A percentile compares a stretch with the other conserved stretches of the same genome.
phyloP scores from a whole-genome alignment of 2,888 invertebrate genomes.

The Dryobota labecula region DNA sequence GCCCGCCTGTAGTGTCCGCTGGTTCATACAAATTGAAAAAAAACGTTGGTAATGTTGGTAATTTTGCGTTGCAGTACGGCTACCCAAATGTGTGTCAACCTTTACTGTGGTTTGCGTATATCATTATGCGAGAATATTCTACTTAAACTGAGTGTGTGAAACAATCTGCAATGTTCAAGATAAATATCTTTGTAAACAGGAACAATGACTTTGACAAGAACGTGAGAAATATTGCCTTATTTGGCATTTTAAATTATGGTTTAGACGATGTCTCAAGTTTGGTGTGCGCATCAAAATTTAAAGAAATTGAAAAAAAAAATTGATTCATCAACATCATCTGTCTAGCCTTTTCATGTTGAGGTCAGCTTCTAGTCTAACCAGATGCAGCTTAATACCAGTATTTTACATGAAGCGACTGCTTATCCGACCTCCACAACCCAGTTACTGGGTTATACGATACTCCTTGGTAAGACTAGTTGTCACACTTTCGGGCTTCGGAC shows the following conservation, averaged over 20 bases:
- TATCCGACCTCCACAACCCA: too few species aligned
- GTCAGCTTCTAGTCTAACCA: too few species aligned
- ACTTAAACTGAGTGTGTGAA: neutral
- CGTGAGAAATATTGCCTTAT: slow-evolving; percentile 11
- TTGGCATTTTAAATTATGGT: neutral
- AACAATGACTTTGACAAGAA: slow-evolving; percentile 22
- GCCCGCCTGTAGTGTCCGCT: neutral
- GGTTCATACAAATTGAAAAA: neutral
- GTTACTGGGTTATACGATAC: too few species aligned
- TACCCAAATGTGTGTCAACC: neutral
- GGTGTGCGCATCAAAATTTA: too few species aligned
- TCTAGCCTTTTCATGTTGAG: too few species aligned
- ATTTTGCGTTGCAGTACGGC: neutral
- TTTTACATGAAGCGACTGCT: too few species aligned
- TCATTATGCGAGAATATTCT: neutral
- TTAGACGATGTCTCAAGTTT: neutral
- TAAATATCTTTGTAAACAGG: neutral
- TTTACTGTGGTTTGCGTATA: neutral
- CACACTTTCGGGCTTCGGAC: too few species aligned
- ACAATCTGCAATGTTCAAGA: neutral
- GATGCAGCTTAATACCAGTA: too few species aligned
- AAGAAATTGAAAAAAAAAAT: too few species aligned
- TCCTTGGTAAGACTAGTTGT: too few species aligned
- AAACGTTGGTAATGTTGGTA: too few species aligned
- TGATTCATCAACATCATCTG: too few species aligned